Evolutionary conservation across 2,797 vertebrate genomes (phyloP).

Genomic region (Naso thynnoides): DNA sequence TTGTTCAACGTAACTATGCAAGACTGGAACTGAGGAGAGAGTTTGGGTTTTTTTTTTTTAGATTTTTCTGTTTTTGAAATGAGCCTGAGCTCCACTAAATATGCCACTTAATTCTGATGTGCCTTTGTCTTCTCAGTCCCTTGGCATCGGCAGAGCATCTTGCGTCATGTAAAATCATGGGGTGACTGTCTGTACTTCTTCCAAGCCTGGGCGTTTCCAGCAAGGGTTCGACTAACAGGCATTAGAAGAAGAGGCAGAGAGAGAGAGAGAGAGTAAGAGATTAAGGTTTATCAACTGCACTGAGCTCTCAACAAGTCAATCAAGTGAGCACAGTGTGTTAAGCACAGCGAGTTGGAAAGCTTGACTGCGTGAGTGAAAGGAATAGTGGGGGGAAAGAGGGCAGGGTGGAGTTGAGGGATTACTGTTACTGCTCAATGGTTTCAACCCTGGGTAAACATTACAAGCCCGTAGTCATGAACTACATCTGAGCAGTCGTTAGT

Average conservation of each 20-base stretch:
- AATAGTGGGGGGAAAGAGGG: constrained; percentile 54
- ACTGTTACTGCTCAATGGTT: constrained; percentile 54
- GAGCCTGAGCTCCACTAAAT: neutral
- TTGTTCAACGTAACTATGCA: neutral
- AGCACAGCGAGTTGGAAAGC: constrained; percentile 39
- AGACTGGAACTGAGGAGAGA: neutral
- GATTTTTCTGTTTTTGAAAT: neutral
- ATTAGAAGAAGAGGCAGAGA: constrained; percentile 27
- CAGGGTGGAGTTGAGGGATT: constrained; percentile 60
- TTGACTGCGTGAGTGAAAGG: constrained; percentile 56
- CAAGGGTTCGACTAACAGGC: constrained; percentile 39
- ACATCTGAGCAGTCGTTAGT: constrained; percentile 48
- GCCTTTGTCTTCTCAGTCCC: neutral
- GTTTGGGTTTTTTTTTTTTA: no score
- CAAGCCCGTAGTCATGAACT: constrained; percentile 48
- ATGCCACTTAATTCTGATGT: neutral
- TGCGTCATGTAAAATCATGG: constrained; percentile 16
- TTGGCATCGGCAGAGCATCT: constrained; percentile 7
- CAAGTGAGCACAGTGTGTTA: constrained; percentile 45
- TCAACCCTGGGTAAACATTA: constrained; percentile 60
- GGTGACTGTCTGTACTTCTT: constrained; percentile 22
- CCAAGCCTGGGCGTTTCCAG: constrained; percentile 11
- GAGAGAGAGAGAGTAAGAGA: constrained; percentile 46
- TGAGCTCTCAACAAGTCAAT: constrained; percentile 61
- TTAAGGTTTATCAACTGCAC: constrained; percentile 52